Evolutionary conservation across 1,140 invertebrate species (phyloP), one percentile per base, ranked within the genome.

Genomic region (Drosophila chauvacae): DNA sequence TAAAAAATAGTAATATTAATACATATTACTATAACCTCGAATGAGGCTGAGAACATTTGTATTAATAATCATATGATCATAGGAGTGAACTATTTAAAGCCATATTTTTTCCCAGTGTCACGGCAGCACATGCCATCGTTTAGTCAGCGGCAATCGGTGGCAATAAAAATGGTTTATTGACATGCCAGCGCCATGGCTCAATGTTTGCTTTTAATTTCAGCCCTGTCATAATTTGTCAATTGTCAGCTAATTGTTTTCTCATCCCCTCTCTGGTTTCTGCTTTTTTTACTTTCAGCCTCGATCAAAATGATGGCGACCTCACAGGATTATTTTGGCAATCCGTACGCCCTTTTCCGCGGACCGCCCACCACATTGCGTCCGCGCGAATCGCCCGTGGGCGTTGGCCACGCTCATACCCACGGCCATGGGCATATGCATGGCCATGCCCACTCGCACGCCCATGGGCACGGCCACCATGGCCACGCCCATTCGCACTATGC

Each of bases 241-340:
- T 77, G 63, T 50, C 14, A 77, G 73, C 74, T 77, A 77, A 77
- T 77, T 77, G 74, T 77, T 77, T 66, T 77, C 47, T 18, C 41
- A 30, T 42, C 23, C 14, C n/a, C 23, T 3, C 2, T 28, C n/a
- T 26, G 11, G 5, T 18, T 68, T 35, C 7, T 37, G 7, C 28
- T 9, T 48, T 41, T 18, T 45, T 26, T 20, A 20, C 13, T 78
- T 83, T 10, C 75, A 82, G 80, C 44, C 50, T 35, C 44, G 23
- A 39, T 55, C 66, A 80, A 77, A 57, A 92, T 92, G 91, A 92
- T 92, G 91, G 82, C 91, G 51, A 87, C 91, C 28, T 91, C 91
- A 76, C 90, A 91, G 66, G 90, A 92, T 80, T 92, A 92, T 66
- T 92, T 92, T 57, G 88, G 86, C 61, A 90, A 92, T 80, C 91